Base-by-base conservation (phyloP, 2,797 vertebrate genomes). In the Sarcophilus harrisii region DNA sequence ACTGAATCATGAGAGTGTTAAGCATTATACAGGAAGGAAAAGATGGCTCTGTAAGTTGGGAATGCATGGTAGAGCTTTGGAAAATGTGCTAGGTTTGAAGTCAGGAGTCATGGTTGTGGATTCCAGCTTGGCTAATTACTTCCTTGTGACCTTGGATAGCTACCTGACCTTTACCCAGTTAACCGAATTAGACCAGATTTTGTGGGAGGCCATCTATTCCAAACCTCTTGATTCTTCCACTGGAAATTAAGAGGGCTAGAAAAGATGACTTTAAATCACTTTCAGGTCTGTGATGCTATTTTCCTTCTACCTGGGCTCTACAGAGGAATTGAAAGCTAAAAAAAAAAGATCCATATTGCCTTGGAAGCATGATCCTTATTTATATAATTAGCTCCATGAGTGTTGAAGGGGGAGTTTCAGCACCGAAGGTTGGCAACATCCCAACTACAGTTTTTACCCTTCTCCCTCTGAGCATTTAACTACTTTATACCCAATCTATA, bases 311-410 rank as follows among this genome's bases (percentile, higher is more conserved):
- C 16, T 95, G 54, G 73, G 73, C 2, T 94, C 13, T 57, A 29
- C 93, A 30, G 45, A 90, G 27, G 55, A 54, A 49, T 52, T 29
- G n/a, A 92, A 93, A 91, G 27, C 58, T 92, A 1, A 92, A 87
- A 60, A 49, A 55, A 38, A 87, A 87, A 87, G 28, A 55, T 58
- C 62, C 90, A 58, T 18, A 93, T 90, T 92, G 30, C 57, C 57
- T 92, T 16, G 89, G 57, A 92, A 94, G 49, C 1, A 58, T 58
- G 3, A 73, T 28, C 58, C 62, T 73, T 91, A 4, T 60, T 90
- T 60, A 81, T 94, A 45, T 94, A 93, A 90, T 90, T 90, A 90
- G 52, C 90, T 90, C 52, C 29, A 21, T 57, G 55, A 45, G 29
- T 16, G 28, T 32, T 18, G 90, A 90, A 90, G 90, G 90, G 21